These are phyloP conservation scores for Poeciliopsis gracilis DNA, from an alignment of 2,797 vertebrate species.

Conservation along the genomic window DNA sequence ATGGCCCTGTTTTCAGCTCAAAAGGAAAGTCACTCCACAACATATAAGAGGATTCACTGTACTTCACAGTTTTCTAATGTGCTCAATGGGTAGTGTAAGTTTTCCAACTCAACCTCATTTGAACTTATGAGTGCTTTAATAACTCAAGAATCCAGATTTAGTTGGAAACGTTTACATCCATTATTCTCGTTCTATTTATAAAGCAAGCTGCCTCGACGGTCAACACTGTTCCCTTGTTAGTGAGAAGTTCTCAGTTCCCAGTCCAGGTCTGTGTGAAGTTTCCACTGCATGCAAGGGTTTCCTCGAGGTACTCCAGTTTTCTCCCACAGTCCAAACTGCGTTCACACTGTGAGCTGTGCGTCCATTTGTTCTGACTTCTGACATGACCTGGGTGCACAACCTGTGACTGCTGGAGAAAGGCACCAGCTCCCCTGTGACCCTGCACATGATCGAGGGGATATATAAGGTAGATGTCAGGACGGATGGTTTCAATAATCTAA, in stretches of 20 bases:
- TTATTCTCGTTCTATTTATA: not conserved
- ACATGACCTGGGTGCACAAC: not conserved
- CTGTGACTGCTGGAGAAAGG: conserved; percentile 6
- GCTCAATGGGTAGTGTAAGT: not conserved
- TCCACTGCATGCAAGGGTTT: not conserved
- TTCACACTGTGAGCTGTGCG: not conserved
- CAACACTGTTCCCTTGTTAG: not conserved
- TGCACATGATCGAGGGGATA: not conserved
- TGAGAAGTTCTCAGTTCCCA: not conserved
- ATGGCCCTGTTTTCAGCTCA: not conserved
- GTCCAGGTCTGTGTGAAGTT: not conserved
- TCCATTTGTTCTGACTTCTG: not conserved
- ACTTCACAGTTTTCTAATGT: not conserved
- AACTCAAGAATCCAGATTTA: not conserved
- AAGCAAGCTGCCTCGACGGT: not conserved
- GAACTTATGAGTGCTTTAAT: not conserved
- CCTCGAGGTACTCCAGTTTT: not conserved
- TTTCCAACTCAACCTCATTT: not conserved
- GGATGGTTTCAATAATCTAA: not conserved
- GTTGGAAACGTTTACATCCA: not conserved
- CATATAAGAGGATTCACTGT: not conserved
- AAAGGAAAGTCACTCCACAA: not conserved
- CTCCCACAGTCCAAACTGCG: not conserved
- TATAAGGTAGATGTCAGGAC: not conserved
- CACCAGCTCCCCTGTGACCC: not conserved